A percentile compares a stretch with the other conserved stretches of the same genome.
These are phyloP conservation scores for Sphenopsis melanotis DNA, from an alignment of 2,797 vertebrate species.

Conservation along the genomic window DNA sequence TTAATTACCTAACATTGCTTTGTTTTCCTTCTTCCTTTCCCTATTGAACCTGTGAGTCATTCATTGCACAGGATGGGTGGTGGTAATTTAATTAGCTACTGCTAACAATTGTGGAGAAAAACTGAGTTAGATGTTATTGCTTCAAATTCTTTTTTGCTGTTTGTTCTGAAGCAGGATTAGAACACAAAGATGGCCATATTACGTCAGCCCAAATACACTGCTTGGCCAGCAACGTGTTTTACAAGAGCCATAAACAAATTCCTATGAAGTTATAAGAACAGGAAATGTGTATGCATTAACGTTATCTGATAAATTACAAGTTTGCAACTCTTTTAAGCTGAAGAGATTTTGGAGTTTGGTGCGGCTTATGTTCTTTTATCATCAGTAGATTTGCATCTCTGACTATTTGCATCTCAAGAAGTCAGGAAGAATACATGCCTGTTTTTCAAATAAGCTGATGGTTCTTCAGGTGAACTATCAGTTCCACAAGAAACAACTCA, in stretches of 20 bases:
- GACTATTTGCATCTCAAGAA: not conserved
- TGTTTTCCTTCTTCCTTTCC: constrained; percentile 38
- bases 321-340: not conserved
- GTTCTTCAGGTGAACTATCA: not conserved
- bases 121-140: not conserved
- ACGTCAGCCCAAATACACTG: not conserved
- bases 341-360: not conserved
- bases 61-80: constrained; percentile 60
- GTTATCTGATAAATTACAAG: not conserved
- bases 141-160: not conserved
- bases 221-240: not conserved
- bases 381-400: not conserved
- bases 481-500: not conserved
- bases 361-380: not conserved
- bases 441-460: not conserved
- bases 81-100: constrained; percentile 43
- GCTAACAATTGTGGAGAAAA: constrained; percentile 30
- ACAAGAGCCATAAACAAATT: not conserved
- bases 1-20: constrained; percentile 5
- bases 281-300: not conserved
- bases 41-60: constrained; percentile 38
- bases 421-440: not conserved
- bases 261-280: not conserved
- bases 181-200: not conserved
- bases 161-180: not conserved